Evolutionary conservation across 2,888 invertebrate species (phyloP).

Genomic region (Tachina grossa): DNA sequence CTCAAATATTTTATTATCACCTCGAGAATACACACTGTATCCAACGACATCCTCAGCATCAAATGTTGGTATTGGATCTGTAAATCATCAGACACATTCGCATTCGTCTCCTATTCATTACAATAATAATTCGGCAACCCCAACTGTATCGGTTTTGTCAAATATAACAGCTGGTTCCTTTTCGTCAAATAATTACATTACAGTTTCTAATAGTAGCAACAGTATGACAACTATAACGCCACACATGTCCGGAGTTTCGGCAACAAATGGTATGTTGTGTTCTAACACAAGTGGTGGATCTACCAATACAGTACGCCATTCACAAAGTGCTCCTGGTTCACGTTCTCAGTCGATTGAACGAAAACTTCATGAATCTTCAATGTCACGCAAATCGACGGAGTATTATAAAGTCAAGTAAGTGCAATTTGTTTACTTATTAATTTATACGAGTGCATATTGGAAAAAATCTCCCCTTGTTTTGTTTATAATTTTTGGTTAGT

Average conservation of each 20-base stretch:
- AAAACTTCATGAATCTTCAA: constrained; percentile 77
- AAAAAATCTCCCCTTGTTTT: background rate
- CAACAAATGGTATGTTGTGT: constrained; percentile 59
- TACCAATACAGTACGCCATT: constrained; percentile 72
- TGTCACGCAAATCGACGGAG: constrained; percentile 78
- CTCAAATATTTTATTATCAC: constrained; percentile 78
- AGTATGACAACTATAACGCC: constrained; percentile 66
- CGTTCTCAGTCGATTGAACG: constrained; percentile 81
- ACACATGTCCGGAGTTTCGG: constrained; percentile 69
- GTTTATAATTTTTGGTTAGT: too few relatives aligned
- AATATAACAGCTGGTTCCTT: constrained; percentile 51
- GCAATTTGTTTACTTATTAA: constrained; percentile 1
- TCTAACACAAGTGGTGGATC: constrained; percentile 58
- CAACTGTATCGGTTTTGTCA: constrained; percentile 29
- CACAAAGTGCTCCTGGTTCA: constrained; percentile 79
- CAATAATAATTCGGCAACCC: constrained; percentile 44
- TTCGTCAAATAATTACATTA: constrained; percentile 57
- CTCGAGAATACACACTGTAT: constrained; percentile 77
- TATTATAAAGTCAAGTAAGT: constrained; percentile 78
- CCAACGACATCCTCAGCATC: constrained; percentile 70
- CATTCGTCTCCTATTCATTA: constrained; percentile 57
- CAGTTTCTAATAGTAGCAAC: constrained; percentile 53
- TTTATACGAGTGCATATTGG: background rate
- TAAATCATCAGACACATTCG: constrained; percentile 46
- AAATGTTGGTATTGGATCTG: constrained; percentile 56